These are phyloP conservation scores for Aselliscus stoliczkanus DNA, from an alignment of 2,797 vertebrate genomes.

Conservation along the genomic window DNA sequence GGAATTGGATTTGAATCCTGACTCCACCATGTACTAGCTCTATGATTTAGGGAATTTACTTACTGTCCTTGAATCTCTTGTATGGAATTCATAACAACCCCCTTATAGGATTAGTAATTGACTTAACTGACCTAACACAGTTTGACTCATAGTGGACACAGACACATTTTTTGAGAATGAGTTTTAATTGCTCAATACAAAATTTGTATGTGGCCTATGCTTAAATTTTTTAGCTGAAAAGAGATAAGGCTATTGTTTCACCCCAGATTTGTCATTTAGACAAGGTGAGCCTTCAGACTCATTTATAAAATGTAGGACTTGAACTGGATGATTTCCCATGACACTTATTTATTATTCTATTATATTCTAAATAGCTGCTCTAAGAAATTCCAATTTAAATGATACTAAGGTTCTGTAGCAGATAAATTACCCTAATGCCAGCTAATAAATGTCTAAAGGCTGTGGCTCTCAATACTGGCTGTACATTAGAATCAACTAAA, in stretches of 20 bases:
- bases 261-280: not conserved
- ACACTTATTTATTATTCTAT: constrained; percentile 39
- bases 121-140: not conserved
- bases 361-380: not conserved
- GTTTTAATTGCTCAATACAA: not conserved
- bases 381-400: constrained; percentile 39
- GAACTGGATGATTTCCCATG: not conserved
- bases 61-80: not conserved
- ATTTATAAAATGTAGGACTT: not conserved
- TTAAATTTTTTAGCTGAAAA: not conserved
- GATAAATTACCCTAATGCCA: not conserved
- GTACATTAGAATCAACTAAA: not conserved
- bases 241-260: not conserved
- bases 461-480: not conserved
- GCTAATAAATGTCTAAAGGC: not conserved
- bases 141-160: not conserved
- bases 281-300: not conserved
- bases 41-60: not conserved
- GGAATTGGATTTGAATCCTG: not conserved
- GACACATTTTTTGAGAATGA: not conserved
- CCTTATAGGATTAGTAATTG: not conserved
- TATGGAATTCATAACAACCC: not conserved
- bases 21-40: not conserved
- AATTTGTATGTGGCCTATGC: not conserved
- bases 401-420: not conserved